A percentile compares a stretch with the other conserved stretches of the same genome.
Conservation (phyloP, 2,113 vertebrate species). For the Mormyrus lacerda region DNA sequence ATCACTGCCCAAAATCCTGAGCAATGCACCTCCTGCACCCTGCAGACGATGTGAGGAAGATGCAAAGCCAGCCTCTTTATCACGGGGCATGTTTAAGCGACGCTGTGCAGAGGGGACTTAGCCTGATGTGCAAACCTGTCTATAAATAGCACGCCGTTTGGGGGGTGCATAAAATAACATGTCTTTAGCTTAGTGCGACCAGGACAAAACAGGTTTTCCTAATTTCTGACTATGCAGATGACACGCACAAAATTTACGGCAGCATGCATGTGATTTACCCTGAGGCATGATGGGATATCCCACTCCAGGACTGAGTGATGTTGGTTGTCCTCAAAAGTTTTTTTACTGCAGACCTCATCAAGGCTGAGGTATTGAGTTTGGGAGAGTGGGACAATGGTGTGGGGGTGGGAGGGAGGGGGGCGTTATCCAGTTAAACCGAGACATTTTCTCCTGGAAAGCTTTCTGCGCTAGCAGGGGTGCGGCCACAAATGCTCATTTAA, state of each 20-base stretch:
- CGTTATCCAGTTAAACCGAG: constrained; percentile 24
- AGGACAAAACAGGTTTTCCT: constrained; percentile 12
- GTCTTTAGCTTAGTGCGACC: constrained; percentile 18
- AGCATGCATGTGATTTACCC: constrained; percentile 18
- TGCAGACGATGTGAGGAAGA: background rate
- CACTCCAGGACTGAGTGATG: background rate
- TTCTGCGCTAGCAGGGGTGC: background rate
- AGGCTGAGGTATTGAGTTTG: background rate
- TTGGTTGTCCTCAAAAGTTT: background rate
- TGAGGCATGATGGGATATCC: constrained; percentile 16
- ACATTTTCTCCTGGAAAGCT: background rate
- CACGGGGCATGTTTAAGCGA: background rate
- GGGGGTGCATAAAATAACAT: constrained; percentile 12
- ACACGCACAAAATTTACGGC: constrained; percentile 10
- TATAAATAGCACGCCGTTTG: constrained; percentile 34
- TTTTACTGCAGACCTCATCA: constrained; percentile 25
- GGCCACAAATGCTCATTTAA: background rate
- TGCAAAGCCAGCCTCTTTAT: background rate
- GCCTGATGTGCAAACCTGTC: constrained; percentile 27
- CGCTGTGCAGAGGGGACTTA: constrained; percentile 20
- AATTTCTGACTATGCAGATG: background rate
- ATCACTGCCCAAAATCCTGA: background rate
- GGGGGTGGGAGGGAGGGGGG: background rate
- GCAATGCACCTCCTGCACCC: background rate
- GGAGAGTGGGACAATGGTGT: background rate